phyloP scores from a whole-genome alignment of 35 echinoderm and acorn worm genomes.

The Strongylocentrotus purpuratus region DNA sequence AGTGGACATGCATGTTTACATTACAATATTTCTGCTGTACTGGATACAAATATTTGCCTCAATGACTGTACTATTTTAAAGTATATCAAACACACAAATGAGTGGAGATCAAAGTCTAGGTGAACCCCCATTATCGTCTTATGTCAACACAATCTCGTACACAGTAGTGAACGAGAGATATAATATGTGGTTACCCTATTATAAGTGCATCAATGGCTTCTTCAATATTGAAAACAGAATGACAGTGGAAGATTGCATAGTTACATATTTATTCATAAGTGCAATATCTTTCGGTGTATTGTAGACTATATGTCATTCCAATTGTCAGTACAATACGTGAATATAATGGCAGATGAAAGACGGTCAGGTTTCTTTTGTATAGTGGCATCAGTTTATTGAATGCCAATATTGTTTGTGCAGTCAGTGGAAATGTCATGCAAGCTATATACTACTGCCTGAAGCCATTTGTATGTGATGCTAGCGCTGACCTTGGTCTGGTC shows the following conservation, averaged over 20 bases:
- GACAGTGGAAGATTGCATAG: not conserved
- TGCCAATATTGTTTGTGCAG: not conserved
- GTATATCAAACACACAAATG: not conserved
- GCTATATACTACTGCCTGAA: not conserved
- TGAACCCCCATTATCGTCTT: not conserved
- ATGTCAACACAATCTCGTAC: not conserved
- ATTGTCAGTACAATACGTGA: not conserved
- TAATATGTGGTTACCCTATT: not conserved
- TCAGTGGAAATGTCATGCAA: not conserved
- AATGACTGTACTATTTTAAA: not conserved
- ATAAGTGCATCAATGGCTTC: not conserved
- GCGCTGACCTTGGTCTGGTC: not conserved
- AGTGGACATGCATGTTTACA: not conserved
- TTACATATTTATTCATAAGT: not conserved
- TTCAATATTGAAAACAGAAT: not conserved
- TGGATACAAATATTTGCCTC: not conserved
- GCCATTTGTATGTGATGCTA: not conserved
- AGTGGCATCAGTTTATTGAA: not conserved
- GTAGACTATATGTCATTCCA: not conserved
- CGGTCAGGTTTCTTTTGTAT: not conserved
- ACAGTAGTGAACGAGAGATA: not conserved
- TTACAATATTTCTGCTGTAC: not conserved
- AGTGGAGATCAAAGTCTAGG: not conserved
- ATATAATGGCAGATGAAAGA: conserved; percentile 1
- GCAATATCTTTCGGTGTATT: not conserved